Conservation (phyloP, 2,888 invertebrate species). For the Anorthoa munda region DNA sequence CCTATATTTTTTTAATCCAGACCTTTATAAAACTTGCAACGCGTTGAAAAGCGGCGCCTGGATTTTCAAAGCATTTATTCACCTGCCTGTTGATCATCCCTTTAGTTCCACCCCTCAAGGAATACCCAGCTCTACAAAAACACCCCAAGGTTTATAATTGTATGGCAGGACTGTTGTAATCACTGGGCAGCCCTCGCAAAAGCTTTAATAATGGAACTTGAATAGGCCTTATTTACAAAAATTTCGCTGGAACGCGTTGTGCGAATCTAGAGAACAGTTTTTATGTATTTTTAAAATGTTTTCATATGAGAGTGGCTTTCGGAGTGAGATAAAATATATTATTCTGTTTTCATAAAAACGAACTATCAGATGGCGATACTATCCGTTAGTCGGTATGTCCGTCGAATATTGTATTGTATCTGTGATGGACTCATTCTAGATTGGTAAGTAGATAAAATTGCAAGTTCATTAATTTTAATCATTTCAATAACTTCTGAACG, state of each 20-base stretch:
- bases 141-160: constrained; percentile 35
- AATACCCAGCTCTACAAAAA: constrained; percentile 36
- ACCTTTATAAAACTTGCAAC: constrained; percentile 56
- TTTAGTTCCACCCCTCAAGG: constrained; percentile 36
- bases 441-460: constrained; percentile 1
- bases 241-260: constrained; percentile 31
- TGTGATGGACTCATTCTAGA: constrained; percentile 1
- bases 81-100: constrained; percentile 72
- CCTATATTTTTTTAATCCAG: constrained; percentile 59
- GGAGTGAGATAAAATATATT: constrained; percentile 1
- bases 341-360: constrained; percentile 3
- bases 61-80: constrained; percentile 65
- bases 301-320: constrained; percentile 35
- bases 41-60: constrained; percentile 54
- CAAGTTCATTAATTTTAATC: constrained; percentile 37
- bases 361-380: background rate
- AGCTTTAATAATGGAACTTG: constrained; percentile 67
- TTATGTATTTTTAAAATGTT: constrained; percentile 43
- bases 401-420: background rate
- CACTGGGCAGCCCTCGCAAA: constrained; percentile 55
- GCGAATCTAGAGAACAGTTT: constrained; percentile 37
- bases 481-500: background rate
- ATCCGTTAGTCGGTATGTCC: background rate
- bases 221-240: constrained; percentile 61
- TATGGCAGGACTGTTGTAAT: constrained; percentile 51